phyloP scores from a whole-genome alignment of 2,797 vertebrate species.

The Octomys mimax region DNA sequence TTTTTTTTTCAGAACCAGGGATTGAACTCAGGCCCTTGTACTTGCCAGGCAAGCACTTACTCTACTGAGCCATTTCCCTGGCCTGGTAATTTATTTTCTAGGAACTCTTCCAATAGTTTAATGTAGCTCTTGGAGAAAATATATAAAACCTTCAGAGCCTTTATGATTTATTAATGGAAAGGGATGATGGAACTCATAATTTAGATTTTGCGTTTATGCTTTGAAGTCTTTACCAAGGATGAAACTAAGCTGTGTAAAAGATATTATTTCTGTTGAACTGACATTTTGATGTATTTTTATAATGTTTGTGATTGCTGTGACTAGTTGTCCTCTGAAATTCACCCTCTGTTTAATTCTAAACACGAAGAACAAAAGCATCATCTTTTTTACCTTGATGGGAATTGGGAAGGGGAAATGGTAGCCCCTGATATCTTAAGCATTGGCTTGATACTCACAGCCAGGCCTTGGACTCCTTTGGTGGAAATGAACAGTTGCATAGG shows the following conservation, averaged over 20 bases:
- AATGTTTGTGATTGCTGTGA: neutral
- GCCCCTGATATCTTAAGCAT: neutral
- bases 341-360: conserved; percentile 52
- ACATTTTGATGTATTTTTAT: conserved; percentile 41
- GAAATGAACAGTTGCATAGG: neutral
- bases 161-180: conserved; percentile 56
- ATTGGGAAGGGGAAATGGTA: conserved; percentile 20
- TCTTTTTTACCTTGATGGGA: neutral
- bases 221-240: conserved; percentile 42
- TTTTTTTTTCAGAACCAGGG: too few relatives aligned
- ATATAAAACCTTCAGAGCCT: conserved; percentile 20
- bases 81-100: conserved; percentile 40
- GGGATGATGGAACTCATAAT: conserved; percentile 48
- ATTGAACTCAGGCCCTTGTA: too few relatives aligned
- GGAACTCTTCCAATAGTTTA: conserved; percentile 33
- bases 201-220: conserved; percentile 59
- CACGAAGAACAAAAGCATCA: conserved; percentile 46
- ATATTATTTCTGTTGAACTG: conserved; percentile 30
- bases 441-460: neutral
- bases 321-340: conserved; percentile 50
- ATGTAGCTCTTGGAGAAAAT: conserved; percentile 57
- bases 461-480: neutral
- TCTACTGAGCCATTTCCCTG: too few relatives aligned
- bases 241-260: conserved; percentile 33
- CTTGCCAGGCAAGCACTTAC: too few relatives aligned